Evolutionary conservation across 2,888 invertebrate species (phyloP), one percentile per base, ranked within the genome.

Genomic region (Drosophila mimetica): DNA sequence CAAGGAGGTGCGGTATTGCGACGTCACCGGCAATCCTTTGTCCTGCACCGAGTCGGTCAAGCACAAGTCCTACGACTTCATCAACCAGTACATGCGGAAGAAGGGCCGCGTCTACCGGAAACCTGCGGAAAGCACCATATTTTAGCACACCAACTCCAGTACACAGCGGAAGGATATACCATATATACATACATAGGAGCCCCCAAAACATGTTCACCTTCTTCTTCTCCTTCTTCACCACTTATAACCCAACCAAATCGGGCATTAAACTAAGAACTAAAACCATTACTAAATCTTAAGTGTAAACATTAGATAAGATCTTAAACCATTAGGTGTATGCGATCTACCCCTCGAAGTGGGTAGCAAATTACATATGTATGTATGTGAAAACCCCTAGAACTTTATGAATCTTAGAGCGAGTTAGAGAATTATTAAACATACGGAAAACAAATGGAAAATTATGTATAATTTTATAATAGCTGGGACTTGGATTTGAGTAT

Each of bases 41-140:
- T 63, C 71, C 51, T 82, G 81, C 53, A 82, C 74, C 3, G 84
- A 88, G 11, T 85, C 90, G 63, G 98, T 99, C 7, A 97, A 97
- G 83, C 95, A 96, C 80, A 99, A 99, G 92, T 97, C 98, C 18
- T 96, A 96, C 91, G 98, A 97, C 92, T 99, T 97, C 91, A 97
- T 99, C 59, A 95, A 94, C 89, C 98, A 98, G 90, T 99, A 99
- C 92, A 99, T 99, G 99, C 95, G 95, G 22, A 98, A 98, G 92
- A 98, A 97, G 92, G 98, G 97, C 0, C 94, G 95, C 2, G 93
- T 95, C 2, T 85, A 88, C 44, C 71, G 61, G 32, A 83, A 60
- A 16, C 86, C 84, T 1, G 47, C 57, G 0, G 87, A 86, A 63
- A 57, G 18, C 9, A 28, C 13, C 14, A 65, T 65, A 6, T 71